Evolutionary conservation across 2,888 invertebrate genomes (phyloP).

Genomic region (Sturmia bella): DNA sequence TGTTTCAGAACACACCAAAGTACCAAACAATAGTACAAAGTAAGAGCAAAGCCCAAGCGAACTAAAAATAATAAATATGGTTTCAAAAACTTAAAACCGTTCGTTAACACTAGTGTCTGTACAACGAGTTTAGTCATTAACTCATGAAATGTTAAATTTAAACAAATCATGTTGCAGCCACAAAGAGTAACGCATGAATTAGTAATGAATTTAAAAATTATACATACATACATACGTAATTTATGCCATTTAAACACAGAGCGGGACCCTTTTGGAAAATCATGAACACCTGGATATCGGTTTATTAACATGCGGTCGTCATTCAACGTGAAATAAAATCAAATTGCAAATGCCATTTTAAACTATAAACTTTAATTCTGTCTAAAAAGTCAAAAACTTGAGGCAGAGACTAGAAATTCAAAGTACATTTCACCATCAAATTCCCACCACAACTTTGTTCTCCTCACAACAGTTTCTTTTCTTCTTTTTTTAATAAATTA

Average conservation of each 20-base stretch:
- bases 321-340: conserved; percentile 35
- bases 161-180: conserved; percentile 11
- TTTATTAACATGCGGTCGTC: neutral
- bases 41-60: no score
- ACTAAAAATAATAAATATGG: neutral
- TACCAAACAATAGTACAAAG: no score
- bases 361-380: conserved; percentile 6
- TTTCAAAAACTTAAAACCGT: neutral
- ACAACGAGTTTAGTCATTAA: conserved; percentile 1
- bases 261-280: conserved; percentile 10
- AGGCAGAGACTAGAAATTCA: conserved; percentile 16
- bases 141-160: neutral
- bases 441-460: conserved; percentile 58
- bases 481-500: conserved; percentile 24
- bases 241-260: neutral
- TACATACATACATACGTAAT: neutral
- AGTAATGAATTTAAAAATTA: conserved; percentile 32
- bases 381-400: conserved; percentile 23
- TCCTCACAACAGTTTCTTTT: conserved; percentile 16
- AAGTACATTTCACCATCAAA: conserved; percentile 45
- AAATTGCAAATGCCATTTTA: conserved; percentile 40
- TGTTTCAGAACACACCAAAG: no score
- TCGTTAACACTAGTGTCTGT: neutral
- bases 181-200: conserved; percentile 44
- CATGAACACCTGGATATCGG: conserved; percentile 57